These are phyloP conservation scores for Drosophila equinoxialis DNA, from an alignment of 1,140 invertebrate genomes.

Conservation along the genomic window DNA sequence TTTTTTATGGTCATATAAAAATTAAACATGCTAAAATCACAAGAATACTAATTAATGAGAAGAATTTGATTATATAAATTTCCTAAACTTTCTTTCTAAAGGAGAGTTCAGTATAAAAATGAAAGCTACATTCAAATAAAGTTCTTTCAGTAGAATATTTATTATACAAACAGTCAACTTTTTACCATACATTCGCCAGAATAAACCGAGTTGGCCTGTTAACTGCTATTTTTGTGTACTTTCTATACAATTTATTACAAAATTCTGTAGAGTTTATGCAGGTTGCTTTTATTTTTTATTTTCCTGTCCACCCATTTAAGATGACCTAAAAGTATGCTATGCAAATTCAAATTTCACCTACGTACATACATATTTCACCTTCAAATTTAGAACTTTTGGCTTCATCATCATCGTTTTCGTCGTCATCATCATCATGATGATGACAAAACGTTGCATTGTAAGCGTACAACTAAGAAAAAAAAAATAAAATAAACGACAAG, in stretches of 20 bases:
- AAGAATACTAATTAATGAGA: too few species aligned
- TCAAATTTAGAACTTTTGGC: constrained; percentile 11
- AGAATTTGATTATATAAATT: too few species aligned
- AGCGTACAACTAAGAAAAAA: not conserved
- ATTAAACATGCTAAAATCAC: too few species aligned
- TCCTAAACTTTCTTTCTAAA: too few species aligned
- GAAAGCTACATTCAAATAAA: not conserved
- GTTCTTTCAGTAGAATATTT: not conserved
- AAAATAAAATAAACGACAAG: not conserved
- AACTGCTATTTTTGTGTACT: not conserved
- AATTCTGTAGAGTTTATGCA: not conserved
- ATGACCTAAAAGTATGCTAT: constrained; percentile 7
- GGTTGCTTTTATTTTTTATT: not conserved
- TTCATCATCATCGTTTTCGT: not conserved
- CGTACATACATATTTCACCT: constrained; percentile 7
- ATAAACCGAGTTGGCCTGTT: not conserved
- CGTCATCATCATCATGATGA: not conserved
- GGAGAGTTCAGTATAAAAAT: too few species aligned
- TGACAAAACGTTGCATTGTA: constrained; percentile 9
- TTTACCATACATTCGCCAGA: not conserved
- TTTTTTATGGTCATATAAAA: too few species aligned
- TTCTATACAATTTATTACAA: constrained; percentile 11
- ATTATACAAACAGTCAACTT: not conserved
- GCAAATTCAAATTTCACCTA: constrained; percentile 2
- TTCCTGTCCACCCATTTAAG: not conserved